Base-by-base conservation (phyloP, 1,140 invertebrate species). In the Pectinophora gossypiella region DNA sequence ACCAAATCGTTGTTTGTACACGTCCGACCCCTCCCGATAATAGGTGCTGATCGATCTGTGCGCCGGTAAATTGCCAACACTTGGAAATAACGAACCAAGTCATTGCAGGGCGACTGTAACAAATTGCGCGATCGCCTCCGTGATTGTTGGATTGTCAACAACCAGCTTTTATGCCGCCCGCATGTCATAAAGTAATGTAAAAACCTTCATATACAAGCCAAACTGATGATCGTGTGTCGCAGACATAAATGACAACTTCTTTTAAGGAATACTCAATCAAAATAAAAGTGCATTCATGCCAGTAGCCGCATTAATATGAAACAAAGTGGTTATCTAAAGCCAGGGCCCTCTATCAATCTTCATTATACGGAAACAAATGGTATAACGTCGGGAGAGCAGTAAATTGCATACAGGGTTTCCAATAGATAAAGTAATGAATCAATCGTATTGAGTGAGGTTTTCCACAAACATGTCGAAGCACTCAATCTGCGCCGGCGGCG, bases 1-100 rank as follows among this genome's bases (percentile, higher is more conserved):
- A 69, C 76, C 72, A 82, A 84, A 79, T 81, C 76, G 77, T 73
- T 87, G 79, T 84, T 85, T 87, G 78, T 79, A 85, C 84, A 85
- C 84, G 81, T 87, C 72, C 84, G 73, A 84, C 74, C 80, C 80
- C 73, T 68, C 75, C 72, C 70, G 82, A 82, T 69, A 67, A 65
- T 73, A 64, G 74, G 75, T 80, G 79, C 79, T 76, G 76, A 77
- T 75, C 74, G 72, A 61, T 15, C 16, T 19, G 12, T 54, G 64
- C 69, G 62, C 57, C 68, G 67, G 71, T 78, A 83, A 83, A 82
- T 83, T 85, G 72, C 76, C 61, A 70, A 76, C 69, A 74, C 71
- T 84, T 79, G 72, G 61, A 79, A 77, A 81, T 73, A 80, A 82
- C 69, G 68, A 81, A 73, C 59, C 65, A 63, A 72, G 68, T 78